Percentiles rank a stretch among this genome's conserved stretches.
phyloP scores from a whole-genome alignment of 2,113 vertebrate species.

The Chamaea fasciata region DNA sequence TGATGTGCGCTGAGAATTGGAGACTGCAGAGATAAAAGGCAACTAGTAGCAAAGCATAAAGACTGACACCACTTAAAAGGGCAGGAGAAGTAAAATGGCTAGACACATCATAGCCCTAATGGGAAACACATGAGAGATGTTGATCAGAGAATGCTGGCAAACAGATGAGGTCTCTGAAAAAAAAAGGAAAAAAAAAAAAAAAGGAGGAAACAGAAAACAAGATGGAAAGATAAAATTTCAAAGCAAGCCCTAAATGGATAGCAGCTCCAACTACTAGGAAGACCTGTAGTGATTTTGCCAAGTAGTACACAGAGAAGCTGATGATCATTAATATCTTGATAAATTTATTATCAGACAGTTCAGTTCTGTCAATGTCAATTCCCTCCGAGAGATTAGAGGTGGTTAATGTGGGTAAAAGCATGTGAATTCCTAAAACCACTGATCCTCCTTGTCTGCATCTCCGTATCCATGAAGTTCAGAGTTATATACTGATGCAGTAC shows the following conservation, averaged over 20 bases:
- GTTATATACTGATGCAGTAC: neutral
- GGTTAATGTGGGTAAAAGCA: neutral
- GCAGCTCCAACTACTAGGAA: slow-evolving; percentile 60
- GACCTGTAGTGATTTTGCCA: slow-evolving; percentile 46
- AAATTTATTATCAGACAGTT: slow-evolving; percentile 54
- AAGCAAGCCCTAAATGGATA: slow-evolving; percentile 63
- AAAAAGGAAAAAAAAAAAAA: neutral
- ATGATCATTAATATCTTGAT: slow-evolving; percentile 60
- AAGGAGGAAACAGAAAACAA: slow-evolving; percentile 71
- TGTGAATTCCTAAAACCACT: neutral
- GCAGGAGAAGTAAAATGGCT: slow-evolving; percentile 63
- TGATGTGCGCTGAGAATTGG: slow-evolving; percentile 32
- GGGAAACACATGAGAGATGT: slow-evolving; percentile 46
- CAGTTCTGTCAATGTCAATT: slow-evolving; percentile 25
- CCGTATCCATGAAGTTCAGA: neutral
- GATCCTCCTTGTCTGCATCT: neutral
- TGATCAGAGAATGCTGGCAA: slow-evolving; percentile 63
- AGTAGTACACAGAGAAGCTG: slow-evolving; percentile 33
- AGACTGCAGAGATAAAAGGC: slow-evolving; percentile 61
- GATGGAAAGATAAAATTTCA: slow-evolving; percentile 77
- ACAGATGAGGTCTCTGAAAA: slow-evolving; percentile 57
- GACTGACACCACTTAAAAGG: slow-evolving; percentile 67
- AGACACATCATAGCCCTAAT: slow-evolving; percentile 63
- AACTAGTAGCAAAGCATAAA: slow-evolving; percentile 62
- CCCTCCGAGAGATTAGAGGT: neutral